Evolutionary conservation across 2,797 vertebrate genomes (phyloP), one percentile per base, ranked within the genome.

Genomic region (Xiphophorus birchmanni): DNA sequence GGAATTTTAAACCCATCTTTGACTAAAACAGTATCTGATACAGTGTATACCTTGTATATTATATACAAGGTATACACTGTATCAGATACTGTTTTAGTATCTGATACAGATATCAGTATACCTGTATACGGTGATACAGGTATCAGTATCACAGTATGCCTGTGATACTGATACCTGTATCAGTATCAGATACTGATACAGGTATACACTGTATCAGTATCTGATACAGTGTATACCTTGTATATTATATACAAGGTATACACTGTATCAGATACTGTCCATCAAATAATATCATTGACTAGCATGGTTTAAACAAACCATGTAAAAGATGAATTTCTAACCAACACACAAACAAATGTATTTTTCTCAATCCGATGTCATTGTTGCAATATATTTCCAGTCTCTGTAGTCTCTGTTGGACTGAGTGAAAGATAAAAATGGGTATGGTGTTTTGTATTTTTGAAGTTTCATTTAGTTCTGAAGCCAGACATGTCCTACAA

Each of bases 401-500:
- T 35, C 7, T 63, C 23, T 74, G 32, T 35, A 12, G 5, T 35
- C 7, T 63, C 3, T 74, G 32, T 21, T 12, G 2, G 9, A 12
- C 47, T 74, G 47, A 26, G 5, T 42, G 32, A 26, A 69, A 42
- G 18, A 37, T 21, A 71, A 74, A 52, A 52, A 21, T 15, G 4
- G 4, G 2, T 32, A 32, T 47, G 40, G 11, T 32, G n/a, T 17
- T 60, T 60, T 56, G 5, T 47, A 15, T 58, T 78, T 77, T 69
- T 63, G 3, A 80, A 77, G 58, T 48, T 75, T 73, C 15, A 9
- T 40, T 47, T 50, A 26, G n/a, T 6, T 76, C 72, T 73, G 80
- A 78, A 82, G 65, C 37, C 45, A 4, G 45, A 73, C 65, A 74
- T 35, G 21, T 77, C 26, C 54, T 47, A 67, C 73, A 73, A 90